These are phyloP conservation scores for Sylvietta virens DNA, from an alignment of 2,113 vertebrate species.

Conservation along the genomic window DNA sequence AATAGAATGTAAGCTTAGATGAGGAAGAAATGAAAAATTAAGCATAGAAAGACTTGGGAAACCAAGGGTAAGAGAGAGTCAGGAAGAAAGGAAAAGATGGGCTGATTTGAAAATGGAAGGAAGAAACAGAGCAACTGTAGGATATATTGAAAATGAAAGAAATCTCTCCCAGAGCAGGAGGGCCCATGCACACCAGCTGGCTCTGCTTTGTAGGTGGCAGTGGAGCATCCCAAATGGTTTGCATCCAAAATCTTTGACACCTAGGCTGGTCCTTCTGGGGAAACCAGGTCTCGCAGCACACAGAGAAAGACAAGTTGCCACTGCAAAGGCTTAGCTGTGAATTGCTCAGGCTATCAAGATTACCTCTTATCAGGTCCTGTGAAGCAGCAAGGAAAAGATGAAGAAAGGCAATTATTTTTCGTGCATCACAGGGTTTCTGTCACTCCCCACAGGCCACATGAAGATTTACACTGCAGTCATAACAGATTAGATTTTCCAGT, in stretches of 20 bases:
- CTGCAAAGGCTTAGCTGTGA: not conserved
- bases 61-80: not conserved
- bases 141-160: not conserved
- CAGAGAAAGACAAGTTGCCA: not conserved
- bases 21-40: not conserved
- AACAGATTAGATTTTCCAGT: not conserved
- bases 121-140: not conserved
- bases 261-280: not conserved
- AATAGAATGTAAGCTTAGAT: not conserved
- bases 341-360: not conserved
- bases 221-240: not conserved
- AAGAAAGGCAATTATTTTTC: not conserved
- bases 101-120: not conserved
- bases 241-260: not conserved
- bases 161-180: not conserved
- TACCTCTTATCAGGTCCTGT: not conserved
- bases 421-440: not conserved
- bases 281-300: not conserved
- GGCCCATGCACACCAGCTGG: fast-evolving
- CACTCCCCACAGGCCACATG: not conserved
- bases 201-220: not conserved
- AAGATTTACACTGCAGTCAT: not conserved
- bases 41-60: not conserved
- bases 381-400: not conserved
- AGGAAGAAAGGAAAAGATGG: not conserved